Conservation (phyloP, 2,113 vertebrate species). For the Australoheros scitulus region DNA sequence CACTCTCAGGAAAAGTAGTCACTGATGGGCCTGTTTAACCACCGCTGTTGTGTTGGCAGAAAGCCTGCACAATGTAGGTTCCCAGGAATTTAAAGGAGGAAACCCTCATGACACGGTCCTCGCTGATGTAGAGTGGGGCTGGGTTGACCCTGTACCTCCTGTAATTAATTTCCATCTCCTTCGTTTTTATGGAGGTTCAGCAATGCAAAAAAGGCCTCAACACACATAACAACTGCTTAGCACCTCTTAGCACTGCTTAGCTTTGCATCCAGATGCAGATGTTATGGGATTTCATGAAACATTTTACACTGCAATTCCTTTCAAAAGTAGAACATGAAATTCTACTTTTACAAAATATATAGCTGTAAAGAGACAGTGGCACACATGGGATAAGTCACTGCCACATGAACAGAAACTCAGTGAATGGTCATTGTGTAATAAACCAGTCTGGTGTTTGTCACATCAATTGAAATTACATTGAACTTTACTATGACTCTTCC, state of each 20-base stretch:
- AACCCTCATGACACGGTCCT: background rate
- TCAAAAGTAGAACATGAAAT: background rate
- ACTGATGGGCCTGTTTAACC: background rate
- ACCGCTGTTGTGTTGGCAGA: background rate
- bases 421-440: background rate
- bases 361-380: background rate
- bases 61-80: background rate
- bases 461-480: background rate
- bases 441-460: background rate
- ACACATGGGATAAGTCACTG: background rate
- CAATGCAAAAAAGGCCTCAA: background rate
- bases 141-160: background rate
- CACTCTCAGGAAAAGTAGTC: background rate
- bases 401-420: background rate
- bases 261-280: background rate
- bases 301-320: background rate
- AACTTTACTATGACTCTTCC: background rate
- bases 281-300: background rate
- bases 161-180: background rate
- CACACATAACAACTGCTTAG: background rate
- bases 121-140: background rate
- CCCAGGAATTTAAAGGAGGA: background rate
- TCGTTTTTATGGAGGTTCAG: slow-evolving; percentile 4
- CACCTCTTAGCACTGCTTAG: background rate
- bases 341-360: too few relatives aligned